Evolutionary conservation across 2,888 invertebrate genomes (phyloP), one percentile per base, ranked within the genome.

Genomic region (Mesochorus sp.): DNA sequence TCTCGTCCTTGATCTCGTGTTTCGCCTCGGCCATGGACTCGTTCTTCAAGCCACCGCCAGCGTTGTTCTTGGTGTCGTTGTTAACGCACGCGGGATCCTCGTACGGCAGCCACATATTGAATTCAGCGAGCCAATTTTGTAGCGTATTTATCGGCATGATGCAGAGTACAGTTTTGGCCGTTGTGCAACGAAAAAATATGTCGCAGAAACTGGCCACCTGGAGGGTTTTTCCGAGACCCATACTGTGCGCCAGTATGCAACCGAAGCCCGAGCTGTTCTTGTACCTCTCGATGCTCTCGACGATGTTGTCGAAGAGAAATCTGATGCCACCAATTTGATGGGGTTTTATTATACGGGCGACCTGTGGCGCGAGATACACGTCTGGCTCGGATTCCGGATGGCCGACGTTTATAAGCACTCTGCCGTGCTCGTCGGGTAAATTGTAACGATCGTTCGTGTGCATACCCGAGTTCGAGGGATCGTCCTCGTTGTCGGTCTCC

Each of bases 221-320:
- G 73, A 99, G 92, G 0, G 99, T 99, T 92, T 99, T 99, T n/a
- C 99, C 99, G 26, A 99, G 93, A 0, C 99, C 99, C 99, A 99
- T 99, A 49, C 98, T 98, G 92, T 99, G 99, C 0, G 99, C 99
- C 64, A 99, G 92, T 85, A 99, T 99, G 90, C 99, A 99, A 10
- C 99, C 99, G 91, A 99, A 98, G 8, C 99, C 99, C 53, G 92
- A 91, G 74, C 92, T 91, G 12, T 94, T 96, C 68, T 96, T 96
- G 91, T 96, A 99, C 82, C 98, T 93, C 78, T 95, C 95, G 49
- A 96, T 94, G 17, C 98, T 98, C 92, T 99, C 99, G 83, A 99
- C 96, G 21, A 99, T 95, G 90, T 99, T 99, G 91, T 99, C 99
- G 90, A 97, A 99, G 66, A 99, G 92, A 91, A 99, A 99, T 72